Conservation (phyloP, 2,797 vertebrate species). For the Sphenodon punctatus region DNA sequence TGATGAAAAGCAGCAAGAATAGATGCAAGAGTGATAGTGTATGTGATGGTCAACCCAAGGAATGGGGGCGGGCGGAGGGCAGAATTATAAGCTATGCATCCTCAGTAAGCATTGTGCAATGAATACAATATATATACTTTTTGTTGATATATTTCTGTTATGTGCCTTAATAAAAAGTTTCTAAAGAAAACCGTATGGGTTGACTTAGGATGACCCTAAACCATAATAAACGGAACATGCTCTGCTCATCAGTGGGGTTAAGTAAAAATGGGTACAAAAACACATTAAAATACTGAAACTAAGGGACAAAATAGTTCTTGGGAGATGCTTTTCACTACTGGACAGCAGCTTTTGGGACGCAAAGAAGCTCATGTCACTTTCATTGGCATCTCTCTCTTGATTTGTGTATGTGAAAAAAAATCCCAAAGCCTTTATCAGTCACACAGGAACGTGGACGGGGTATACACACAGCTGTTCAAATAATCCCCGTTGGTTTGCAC, state of each 20-base stretch:
- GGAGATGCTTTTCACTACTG: background rate
- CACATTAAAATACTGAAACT: background rate
- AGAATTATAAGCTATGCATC: too few relatives aligned
- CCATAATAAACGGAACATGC: background rate
- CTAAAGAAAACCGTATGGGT: too few relatives aligned
- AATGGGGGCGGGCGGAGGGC: too few relatives aligned
- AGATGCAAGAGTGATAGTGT: too few relatives aligned
- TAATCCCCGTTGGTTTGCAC: too few relatives aligned
- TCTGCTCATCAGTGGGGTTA: background rate
- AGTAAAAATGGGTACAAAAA: background rate
- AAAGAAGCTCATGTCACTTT: background rate
- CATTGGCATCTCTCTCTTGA: background rate
- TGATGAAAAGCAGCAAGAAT: too few relatives aligned
- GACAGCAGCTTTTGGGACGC: background rate
- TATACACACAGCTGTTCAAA: background rate
- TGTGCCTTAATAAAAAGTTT: too few relatives aligned
- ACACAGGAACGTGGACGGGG: background rate
- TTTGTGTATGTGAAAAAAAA: conserved; percentile 40
- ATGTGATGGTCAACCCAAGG: too few relatives aligned
- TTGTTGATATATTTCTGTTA: too few relatives aligned
- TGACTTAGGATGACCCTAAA: background rate
- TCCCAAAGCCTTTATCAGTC: background rate
- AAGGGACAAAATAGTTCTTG: background rate
- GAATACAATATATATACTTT: too few relatives aligned
- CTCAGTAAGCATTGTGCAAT: too few relatives aligned